phyloP scores from a whole-genome alignment of 2,113 vertebrate genomes.

The Ciconia maguari region DNA sequence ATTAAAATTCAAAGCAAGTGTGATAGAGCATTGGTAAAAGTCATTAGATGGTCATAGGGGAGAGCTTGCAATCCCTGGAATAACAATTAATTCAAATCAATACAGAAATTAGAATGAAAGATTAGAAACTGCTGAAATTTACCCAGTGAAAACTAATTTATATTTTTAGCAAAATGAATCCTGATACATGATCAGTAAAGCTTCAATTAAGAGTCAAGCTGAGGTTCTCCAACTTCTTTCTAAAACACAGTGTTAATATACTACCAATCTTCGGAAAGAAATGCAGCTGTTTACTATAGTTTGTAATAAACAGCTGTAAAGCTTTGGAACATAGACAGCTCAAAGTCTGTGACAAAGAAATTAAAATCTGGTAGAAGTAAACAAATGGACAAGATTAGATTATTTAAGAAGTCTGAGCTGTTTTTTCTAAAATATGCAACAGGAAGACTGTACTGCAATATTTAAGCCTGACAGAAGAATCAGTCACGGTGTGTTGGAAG shows the following conservation, averaged over 20 bases:
- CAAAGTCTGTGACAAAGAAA: not conserved
- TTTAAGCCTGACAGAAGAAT: not conserved
- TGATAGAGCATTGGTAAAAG: constrained; percentile 29
- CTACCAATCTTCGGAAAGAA: not conserved
- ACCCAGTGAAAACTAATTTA: constrained; percentile 21
- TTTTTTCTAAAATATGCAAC: not conserved
- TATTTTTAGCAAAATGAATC: constrained; percentile 42
- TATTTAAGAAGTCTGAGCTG: not conserved
- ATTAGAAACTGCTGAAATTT: constrained; percentile 60
- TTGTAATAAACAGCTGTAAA: not conserved
- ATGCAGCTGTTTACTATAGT: not conserved
- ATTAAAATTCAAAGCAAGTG: constrained; percentile 38
- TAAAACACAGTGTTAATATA: not conserved
- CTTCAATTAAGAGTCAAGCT: constrained; percentile 2
- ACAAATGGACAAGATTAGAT: not conserved
- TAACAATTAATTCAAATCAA: constrained; percentile 64
- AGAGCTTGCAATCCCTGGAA: constrained; percentile 38
- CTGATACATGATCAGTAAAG: not conserved
- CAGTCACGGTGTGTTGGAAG: not conserved
- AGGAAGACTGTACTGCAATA: not conserved
- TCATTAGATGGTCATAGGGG: constrained; percentile 28
- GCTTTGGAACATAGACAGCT: not conserved
- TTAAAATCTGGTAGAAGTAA: not conserved
- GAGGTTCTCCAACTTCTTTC: not conserved
- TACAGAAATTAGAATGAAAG: constrained; percentile 40